Conservation (phyloP, 2,888 invertebrate species). For the Chrysomela aeneicollis region DNA sequence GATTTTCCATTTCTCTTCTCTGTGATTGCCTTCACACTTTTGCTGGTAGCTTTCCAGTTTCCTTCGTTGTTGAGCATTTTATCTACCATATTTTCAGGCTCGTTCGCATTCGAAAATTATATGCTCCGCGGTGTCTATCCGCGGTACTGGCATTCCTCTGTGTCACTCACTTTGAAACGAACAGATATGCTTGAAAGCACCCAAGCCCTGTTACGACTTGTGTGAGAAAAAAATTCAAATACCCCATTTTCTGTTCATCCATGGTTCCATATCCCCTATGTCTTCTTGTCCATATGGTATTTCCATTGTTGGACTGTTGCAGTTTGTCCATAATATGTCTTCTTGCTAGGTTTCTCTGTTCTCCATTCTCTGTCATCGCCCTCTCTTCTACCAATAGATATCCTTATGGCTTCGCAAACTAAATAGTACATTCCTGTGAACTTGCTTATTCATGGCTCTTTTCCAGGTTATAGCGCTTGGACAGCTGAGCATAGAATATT, state of each 20-base stretch:
- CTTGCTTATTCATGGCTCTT: conserved; percentile 11
- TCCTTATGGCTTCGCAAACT: conserved; percentile 21
- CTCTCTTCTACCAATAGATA: conserved; percentile 18
- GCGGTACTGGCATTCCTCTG: background rate
- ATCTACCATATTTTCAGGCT: background rate
- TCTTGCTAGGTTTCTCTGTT: no score
- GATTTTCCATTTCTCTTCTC: no score
- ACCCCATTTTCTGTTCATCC: background rate
- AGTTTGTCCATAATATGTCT: no score
- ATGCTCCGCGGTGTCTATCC: background rate
- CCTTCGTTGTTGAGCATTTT: background rate
- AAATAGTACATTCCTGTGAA: conserved; percentile 15
- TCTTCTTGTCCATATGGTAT: background rate
- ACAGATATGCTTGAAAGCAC: conserved; percentile 8
- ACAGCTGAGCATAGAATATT: no score
- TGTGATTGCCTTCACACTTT: background rate
- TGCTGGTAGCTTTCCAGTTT: background rate
- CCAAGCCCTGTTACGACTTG: background rate
- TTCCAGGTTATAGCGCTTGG: no score
- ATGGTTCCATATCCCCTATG: background rate
- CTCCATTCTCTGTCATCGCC: background rate
- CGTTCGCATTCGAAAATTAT: background rate
- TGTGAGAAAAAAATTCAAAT: background rate
- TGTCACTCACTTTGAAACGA: no score
- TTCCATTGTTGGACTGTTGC: background rate